Evolutionary conservation across 2,113 vertebrate species (phyloP), one percentile per base, ranked within the genome.

Genomic region (Malaclemys terrapin): DNA sequence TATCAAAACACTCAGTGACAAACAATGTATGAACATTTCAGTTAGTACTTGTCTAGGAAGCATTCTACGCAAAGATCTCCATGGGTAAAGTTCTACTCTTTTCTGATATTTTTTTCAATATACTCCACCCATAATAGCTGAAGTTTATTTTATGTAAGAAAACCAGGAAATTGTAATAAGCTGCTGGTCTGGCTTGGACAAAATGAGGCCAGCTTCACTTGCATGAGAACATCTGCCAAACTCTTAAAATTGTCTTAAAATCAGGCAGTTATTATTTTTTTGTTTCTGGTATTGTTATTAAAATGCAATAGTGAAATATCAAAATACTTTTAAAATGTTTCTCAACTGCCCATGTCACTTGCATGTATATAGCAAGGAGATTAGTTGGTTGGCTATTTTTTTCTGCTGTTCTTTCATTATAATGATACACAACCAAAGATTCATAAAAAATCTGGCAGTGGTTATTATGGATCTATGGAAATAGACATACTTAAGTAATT

Each of bases 131-230:
- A 91, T 93, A 96, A 82, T 87, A 82, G 11, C 75, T 84, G 78
- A 89, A 84, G 82, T 93, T 59, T 88, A 72, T 94, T 95, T 96
- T 88, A 87, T 91, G 85, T 91, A 59, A 92, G 88, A 84, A 96
- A 95, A 89, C 16, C 8, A 53, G 8, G 65, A 93, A 87, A 87
- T 85, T 94, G 69, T 65, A 95, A 65, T 95, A 95, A 92, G 92
- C 69, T 95, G 84, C 50, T 93, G 72, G 91, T 93, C 24, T 79
- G 56, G 9, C 82, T 7, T 95, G 85, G 92, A 93, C 91, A 69
- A 96, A 96, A 96, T 91, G 29, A 96, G 96, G 20, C 10, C 62
- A 94, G 75, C 84, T 96, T 91, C 82, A 4, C 0, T 1, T 62
- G 56, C 25, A 82, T 82, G 54, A 89, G 76, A 95, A 92, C 85